Evolutionary conservation across 2,797 vertebrate species (phyloP).

Genomic region (Craterocephalus amniculus): DNA sequence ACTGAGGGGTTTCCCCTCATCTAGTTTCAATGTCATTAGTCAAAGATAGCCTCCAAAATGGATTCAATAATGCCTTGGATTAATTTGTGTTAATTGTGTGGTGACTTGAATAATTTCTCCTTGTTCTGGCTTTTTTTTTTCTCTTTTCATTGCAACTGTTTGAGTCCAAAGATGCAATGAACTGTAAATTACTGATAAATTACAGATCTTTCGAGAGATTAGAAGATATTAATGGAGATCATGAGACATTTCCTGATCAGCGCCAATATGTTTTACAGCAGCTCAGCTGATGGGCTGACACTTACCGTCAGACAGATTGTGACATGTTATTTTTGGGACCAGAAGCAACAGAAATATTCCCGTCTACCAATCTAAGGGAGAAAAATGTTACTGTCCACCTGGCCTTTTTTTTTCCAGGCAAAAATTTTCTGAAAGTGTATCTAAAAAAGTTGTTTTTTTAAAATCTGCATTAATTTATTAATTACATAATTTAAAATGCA

Average conservation of each 20-base stretch:
- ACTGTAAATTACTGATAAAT: neutral
- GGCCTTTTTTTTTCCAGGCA: neutral
- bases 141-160: neutral
- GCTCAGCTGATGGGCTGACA: constrained; percentile 9
- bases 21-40: constrained; percentile 36
- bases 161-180: neutral
- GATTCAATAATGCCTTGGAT: constrained; percentile 20
- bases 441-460: neutral
- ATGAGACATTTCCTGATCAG: constrained; percentile 28
- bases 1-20: constrained; percentile 14
- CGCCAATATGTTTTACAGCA: neutral
- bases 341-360: constrained; percentile 26
- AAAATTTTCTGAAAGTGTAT: constrained; percentile 1
- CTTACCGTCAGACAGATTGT: constrained; percentile 59
- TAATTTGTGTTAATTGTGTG: constrained; percentile 6
- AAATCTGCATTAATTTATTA: constrained; percentile 1
- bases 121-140: neutral
- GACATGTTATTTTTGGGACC: constrained; percentile 51
- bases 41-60: constrained; percentile 31
- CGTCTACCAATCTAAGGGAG: constrained; percentile 7
- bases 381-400: constrained; percentile 24
- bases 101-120: constrained; percentile 24
- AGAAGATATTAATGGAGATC: neutral
- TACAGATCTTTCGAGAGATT: constrained; percentile 1
- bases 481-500: neutral